Percentiles rank a stretch among this genome's conserved stretches.
Conservation (phyloP, 2,113 vertebrate genomes). For the Serilophus lunatus region DNA sequence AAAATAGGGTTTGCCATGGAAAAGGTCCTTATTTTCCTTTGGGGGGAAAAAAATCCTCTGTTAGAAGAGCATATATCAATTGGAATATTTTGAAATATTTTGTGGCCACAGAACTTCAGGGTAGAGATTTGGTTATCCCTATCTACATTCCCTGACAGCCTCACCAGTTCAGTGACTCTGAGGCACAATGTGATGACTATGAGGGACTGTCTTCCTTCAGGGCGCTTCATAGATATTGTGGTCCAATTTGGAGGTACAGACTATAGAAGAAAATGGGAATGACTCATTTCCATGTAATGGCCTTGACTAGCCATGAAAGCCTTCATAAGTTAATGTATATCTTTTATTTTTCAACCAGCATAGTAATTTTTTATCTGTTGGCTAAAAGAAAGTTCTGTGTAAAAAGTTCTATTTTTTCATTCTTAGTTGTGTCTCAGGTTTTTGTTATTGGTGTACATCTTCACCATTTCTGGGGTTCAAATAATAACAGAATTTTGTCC, state of each 20-base stretch:
- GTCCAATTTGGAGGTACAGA: background rate
- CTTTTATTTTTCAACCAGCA: background rate
- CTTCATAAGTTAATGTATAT: background rate
- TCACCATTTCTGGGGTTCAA: background rate
- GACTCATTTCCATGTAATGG: background rate
- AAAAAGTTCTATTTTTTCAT: background rate
- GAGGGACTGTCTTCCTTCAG: background rate
- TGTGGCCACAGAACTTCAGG: background rate
- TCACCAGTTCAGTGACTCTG: background rate
- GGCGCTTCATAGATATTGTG: background rate
- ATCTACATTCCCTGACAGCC: background rate
- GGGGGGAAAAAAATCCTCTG: background rate
- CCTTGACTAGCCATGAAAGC: background rate
- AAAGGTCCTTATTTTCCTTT: background rate
- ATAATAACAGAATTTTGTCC: too few relatives aligned
- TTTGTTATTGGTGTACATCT: background rate
- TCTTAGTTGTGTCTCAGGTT: background rate
- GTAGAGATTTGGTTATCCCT: background rate
- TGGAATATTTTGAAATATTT: background rate
- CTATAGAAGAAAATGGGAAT: background rate
- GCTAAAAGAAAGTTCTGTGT: background rate
- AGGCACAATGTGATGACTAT: background rate
- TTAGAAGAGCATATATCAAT: background rate
- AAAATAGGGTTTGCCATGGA: background rate
- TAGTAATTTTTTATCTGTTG: background rate